phyloP scores from a whole-genome alignment of 2,113 vertebrate species.

The Takifugu bimaculatus region DNA sequence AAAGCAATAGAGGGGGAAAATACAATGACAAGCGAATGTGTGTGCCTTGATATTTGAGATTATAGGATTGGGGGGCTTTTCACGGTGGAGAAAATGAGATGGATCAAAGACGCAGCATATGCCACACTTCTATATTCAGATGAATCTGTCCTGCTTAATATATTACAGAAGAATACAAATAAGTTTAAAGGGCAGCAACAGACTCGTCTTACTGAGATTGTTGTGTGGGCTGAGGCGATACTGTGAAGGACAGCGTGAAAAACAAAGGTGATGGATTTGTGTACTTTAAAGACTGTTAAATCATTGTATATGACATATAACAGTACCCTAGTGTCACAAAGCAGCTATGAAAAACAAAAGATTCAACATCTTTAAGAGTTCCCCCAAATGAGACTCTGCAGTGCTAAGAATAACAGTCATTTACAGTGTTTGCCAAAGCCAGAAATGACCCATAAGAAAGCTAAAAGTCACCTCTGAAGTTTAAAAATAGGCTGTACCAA shows the following conservation, averaged over 20 bases:
- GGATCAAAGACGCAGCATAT: conserved; percentile 7
- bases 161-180: background rate
- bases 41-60: conserved; percentile 31
- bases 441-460: no score
- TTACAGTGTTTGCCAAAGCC: no score
- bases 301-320: background rate
- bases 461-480: no score
- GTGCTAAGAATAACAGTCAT: no score
- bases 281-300: no score
- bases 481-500: background rate
- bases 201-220: conserved; percentile 31
- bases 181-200: conserved; percentile 29
- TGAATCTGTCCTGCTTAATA: no score
- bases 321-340: background rate
- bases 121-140: conserved; percentile 14
- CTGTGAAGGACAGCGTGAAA: conserved; percentile 20
- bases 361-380: background rate
- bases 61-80: conserved; percentile 11
- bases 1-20: conserved; percentile 29
- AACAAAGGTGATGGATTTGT: background rate
- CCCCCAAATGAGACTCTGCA: no score
- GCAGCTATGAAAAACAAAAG: background rate
- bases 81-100: conserved; percentile 1
- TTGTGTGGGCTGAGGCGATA: background rate
- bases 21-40: background rate